A percentile compares a stretch with the other conserved stretches of the same genome.
These are phyloP conservation scores for Pangasius sanitwongsei DNA, from an alignment of 2,797 vertebrate species.

Conservation along the genomic window DNA sequence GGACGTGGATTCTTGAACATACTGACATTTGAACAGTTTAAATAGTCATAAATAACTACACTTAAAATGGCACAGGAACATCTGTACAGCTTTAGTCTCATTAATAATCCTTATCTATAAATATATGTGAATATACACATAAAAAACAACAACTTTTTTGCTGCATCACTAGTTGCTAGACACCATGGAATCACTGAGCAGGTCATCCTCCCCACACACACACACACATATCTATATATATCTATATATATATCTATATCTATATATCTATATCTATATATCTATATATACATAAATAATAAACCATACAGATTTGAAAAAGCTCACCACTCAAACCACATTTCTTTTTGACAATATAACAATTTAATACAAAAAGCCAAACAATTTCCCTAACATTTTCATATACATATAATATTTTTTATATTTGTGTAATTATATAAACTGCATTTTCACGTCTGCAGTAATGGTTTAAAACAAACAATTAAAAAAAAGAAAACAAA, in stretches of 20 bases:
- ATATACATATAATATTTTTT: conserved; percentile 58
- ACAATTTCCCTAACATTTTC: conserved; percentile 66
- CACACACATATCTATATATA: too few relatives aligned
- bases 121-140: background rate
- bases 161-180: background rate
- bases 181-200: background rate
- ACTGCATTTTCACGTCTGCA: conserved; percentile 66
- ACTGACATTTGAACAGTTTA: background rate
- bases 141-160: background rate
- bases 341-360: conserved; percentile 69
- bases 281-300: background rate
- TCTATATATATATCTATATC: too few relatives aligned
- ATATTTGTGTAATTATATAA: conserved; percentile 71
- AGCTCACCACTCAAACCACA: background rate
- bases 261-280: too few relatives aligned
- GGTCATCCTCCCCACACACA: background rate
- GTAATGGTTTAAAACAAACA: conserved; percentile 61
- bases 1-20: background rate
- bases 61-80: background rate
- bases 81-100: background rate
- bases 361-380: conserved; percentile 79
- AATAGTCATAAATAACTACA: background rate
- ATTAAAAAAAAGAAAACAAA: conserved; percentile 32
- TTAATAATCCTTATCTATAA: background rate
- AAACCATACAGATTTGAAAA: background rate